Evolutionary conservation across 2,797 vertebrate species (phyloP).

Genomic region (Acanthiza pusilla): DNA sequence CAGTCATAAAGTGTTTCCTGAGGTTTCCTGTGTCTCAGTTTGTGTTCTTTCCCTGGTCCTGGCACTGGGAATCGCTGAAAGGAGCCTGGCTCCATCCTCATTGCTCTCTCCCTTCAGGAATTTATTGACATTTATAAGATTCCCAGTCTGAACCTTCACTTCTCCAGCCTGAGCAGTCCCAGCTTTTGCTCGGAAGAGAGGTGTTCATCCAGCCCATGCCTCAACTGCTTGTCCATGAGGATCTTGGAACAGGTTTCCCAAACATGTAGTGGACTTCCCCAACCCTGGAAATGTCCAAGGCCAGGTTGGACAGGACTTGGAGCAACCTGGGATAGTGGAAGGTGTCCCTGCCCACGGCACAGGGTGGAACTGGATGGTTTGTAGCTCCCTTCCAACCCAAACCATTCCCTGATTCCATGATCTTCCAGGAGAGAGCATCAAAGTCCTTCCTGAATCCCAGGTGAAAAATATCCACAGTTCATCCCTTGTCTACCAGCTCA

Average conservation of each 20-base stretch:
- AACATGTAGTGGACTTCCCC: rapidly evolving
- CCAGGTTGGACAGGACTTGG: not conserved
- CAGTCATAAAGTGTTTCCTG: not conserved
- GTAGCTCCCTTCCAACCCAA: not conserved
- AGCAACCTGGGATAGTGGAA: not conserved
- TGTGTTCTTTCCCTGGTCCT: not conserved
- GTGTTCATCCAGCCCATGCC: not conserved
- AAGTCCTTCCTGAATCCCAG: not conserved
- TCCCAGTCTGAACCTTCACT: not conserved
- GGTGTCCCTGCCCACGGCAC: not conserved
- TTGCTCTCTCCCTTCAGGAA: not conserved
- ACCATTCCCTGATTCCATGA: not conserved
- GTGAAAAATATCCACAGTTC: not conserved
- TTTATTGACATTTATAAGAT: not conserved
- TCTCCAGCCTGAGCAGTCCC: not conserved
- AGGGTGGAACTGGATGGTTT: not conserved
- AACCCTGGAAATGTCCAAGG: not conserved
- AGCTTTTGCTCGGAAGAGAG: not conserved
- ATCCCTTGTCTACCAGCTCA: not conserved
- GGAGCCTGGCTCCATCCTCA: not conserved
- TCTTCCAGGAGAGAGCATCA: not conserved
- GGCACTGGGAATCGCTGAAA: not conserved
- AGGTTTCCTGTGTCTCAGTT: not conserved
- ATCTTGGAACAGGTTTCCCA: not conserved
- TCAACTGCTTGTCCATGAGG: not conserved